Evolutionary conservation across 2,888 invertebrate genomes (phyloP), one percentile per base, ranked within the genome.

Genomic region (Caenorhabditis uteleia): DNA sequence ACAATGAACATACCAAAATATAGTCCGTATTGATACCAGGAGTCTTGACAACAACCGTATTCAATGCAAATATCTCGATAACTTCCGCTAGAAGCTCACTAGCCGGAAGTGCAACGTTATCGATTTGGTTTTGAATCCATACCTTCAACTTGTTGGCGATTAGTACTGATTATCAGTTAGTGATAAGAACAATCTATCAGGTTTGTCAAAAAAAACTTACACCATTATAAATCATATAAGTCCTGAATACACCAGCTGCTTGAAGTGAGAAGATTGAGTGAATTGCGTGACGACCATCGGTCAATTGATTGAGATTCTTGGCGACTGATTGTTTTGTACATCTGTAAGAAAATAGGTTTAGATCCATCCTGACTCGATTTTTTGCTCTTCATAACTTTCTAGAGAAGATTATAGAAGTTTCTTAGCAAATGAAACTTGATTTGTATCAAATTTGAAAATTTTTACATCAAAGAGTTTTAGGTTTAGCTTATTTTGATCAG

Each of bases 191-290:
- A 4, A 23, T 18, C 10, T 33, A 7, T 33, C 4, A 5, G 12
- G 10, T 26, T 45, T 21, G 8, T 43, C 25, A 27, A 23, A 20
- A 18, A 29, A 3, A 1, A 26, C 43, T 42, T 25, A 56, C 57
- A 20, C 50, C 36, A 16, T 60, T 66, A 44, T 55, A 45, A 10
- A 60, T 54, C n/a, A 48, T 36, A 21, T 51, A 49, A 7, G 42
- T 40, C 6, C 40, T 39, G 34, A 59, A 67, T 14, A 60, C 47
- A 1, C 49, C 53, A 6, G 57, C 48, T 3, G 40, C 12, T 23
- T 62, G 60, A 8, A 68, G 58, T n/a, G 49, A 50, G 18, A 47
- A 43, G 10, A 71, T 50, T 7, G 71, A 54, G 20, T 62, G 50
- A 16, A 71, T 57, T 2, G 68, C 45, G 2, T 57, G 38, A 2